phyloP scores from a whole-genome alignment of 2,888 invertebrate genomes.

The Dicycla oo region DNA sequence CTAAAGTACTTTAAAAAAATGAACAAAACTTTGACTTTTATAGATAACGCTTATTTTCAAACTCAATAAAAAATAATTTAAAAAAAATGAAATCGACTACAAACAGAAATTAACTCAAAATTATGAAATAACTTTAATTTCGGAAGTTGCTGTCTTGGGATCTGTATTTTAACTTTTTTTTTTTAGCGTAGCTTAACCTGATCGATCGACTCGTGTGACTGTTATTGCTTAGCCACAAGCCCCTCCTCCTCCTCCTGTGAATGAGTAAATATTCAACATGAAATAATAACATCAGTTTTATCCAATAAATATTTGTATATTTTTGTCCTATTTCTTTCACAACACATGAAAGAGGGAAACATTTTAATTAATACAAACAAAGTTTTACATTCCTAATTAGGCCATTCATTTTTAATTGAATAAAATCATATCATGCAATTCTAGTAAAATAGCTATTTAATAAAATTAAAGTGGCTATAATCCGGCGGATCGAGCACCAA shows the following conservation, averaged over 20 bases:
- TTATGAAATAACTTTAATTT: too few species aligned
- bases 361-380: background rate
- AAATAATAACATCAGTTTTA: background rate
- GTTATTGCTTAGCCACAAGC: too few species aligned
- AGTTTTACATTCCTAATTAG: background rate
- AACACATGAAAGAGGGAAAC: background rate
- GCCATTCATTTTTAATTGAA: constrained; percentile 13
- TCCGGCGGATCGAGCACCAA: constrained; percentile 19
- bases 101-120: too few species aligned
- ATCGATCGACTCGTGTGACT: too few species aligned
- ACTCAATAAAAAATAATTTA: too few species aligned
- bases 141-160: too few species aligned
- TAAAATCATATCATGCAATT: constrained; percentile 21
- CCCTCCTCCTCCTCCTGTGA: too few species aligned
- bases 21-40: background rate
- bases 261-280: background rate
- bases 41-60: background rate
- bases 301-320: background rate
- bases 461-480: constrained; percentile 33
- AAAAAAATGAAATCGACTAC: too few species aligned
- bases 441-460: constrained; percentile 15
- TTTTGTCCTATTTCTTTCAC: background rate
- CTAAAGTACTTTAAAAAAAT: background rate
- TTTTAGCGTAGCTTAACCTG: too few species aligned
- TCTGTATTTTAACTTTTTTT: too few species aligned